Evolutionary conservation across 2,888 invertebrate species (phyloP).

Genomic region (Hylaea fasciaria): DNA sequence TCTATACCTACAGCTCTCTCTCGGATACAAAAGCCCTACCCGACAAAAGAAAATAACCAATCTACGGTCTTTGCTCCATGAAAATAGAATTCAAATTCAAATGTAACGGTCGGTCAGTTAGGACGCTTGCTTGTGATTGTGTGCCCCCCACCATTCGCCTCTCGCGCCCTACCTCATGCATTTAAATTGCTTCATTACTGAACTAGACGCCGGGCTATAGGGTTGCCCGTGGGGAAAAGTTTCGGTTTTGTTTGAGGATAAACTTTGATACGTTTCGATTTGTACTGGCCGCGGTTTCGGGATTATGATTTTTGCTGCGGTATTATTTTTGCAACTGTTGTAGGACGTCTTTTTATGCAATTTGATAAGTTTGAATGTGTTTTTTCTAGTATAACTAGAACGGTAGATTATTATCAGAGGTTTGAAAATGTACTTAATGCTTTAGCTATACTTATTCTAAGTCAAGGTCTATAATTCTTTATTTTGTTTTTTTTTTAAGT

Average conservation of each 20-base stretch:
- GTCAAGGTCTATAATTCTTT: background rate
- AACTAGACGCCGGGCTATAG: conserved; percentile 78
- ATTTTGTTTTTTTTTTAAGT: too few species aligned
- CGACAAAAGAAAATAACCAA: conserved; percentile 27
- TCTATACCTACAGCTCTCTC: conserved; percentile 72
- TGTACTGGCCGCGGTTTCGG: conserved; percentile 42
- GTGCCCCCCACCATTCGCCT: conserved; percentile 76
- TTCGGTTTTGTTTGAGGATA: conserved; percentile 46
- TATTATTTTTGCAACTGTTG: conserved; percentile 8
- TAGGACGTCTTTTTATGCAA: background rate
- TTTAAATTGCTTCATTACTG: conserved; percentile 86
- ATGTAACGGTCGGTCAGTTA: conserved; percentile 44
- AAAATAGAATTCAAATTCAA: conserved; percentile 42
- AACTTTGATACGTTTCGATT: conserved; percentile 42
- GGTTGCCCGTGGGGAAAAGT: conserved; percentile 75
- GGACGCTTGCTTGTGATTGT: conserved; percentile 49
- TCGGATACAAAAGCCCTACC: conserved; percentile 40
- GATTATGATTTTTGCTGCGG: conserved; percentile 33
- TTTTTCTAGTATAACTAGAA: background rate
- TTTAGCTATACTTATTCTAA: background rate
- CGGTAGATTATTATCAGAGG: background rate
- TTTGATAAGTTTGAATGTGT: background rate
- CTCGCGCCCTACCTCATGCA: conserved; percentile 85
- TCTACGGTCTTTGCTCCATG: background rate
- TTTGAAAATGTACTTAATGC: background rate